Percentiles rank a stretch among this genome's conserved stretches.
Evolutionary conservation across 2,888 invertebrate species (phyloP).

Genomic region (Electrophaes corylata): DNA sequence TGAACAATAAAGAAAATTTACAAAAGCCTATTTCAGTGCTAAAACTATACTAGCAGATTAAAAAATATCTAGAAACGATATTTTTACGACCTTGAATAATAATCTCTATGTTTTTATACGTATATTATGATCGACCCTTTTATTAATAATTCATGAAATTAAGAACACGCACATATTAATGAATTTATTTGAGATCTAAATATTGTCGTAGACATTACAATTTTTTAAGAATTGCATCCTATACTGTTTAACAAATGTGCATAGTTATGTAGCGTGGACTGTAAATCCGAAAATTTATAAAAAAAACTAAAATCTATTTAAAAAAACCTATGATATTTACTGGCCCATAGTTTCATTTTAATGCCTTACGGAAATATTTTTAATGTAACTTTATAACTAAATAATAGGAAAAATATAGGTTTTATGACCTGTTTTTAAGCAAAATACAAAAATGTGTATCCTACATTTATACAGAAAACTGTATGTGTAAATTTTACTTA

Average conservation of each 20-base stretch:
- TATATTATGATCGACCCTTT: not conserved
- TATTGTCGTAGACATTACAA: too few species aligned
- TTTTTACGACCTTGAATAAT: too few species aligned
- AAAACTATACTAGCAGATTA: too few species aligned
- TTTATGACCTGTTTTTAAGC: not conserved
- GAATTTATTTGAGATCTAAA: not conserved
- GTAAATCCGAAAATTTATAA: not conserved
- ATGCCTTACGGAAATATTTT: slow-evolving; percentile 43
- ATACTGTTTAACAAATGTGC: not conserved
- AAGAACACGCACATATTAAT: not conserved
- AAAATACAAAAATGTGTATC: not conserved
- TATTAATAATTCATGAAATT: not conserved
- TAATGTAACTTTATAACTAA: slow-evolving; percentile 5
- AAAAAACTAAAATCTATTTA: not conserved
- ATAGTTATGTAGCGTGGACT: not conserved
- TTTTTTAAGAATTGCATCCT: too few species aligned
- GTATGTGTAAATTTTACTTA: too few species aligned
- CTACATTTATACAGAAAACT: not conserved
- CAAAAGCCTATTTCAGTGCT: too few species aligned
- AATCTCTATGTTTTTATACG: too few species aligned
- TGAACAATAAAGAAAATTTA: too few species aligned
- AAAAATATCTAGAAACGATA: too few species aligned
- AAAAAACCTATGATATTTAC: slow-evolving; percentile 42
- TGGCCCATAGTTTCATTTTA: slow-evolving; percentile 61
- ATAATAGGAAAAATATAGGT: slow-evolving; percentile 4